Evolutionary conservation across 2,797 vertebrate genomes (phyloP).

Genomic region (Anas bahamensis): DNA sequence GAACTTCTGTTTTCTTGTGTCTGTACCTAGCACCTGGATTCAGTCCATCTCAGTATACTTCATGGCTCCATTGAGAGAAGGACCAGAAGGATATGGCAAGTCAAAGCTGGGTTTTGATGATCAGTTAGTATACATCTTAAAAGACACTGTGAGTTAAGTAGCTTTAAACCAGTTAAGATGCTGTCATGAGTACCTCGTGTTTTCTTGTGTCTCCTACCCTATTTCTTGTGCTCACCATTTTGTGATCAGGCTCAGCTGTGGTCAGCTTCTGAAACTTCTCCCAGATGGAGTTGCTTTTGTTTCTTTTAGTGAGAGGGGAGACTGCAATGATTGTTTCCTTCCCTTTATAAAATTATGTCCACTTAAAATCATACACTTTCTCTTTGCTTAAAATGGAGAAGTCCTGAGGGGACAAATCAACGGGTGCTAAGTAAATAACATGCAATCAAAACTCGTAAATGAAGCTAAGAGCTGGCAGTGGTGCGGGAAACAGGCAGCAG

Average conservation of each 20-base stretch:
- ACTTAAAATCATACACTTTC: slow-evolving; percentile 39
- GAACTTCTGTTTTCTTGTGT: slow-evolving; percentile 45
- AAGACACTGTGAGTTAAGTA: not conserved
- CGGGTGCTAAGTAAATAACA: slow-evolving; percentile 54
- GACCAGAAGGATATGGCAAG: not conserved
- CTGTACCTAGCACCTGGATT: slow-evolving; percentile 44
- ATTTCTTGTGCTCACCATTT: not conserved
- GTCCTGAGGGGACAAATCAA: slow-evolving; percentile 51
- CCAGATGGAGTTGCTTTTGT: not conserved
- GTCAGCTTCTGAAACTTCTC: not conserved
- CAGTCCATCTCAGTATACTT: not conserved
- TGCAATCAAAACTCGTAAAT: slow-evolving; percentile 52
- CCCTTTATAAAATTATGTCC: slow-evolving; percentile 6
- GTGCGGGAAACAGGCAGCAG: not conserved
- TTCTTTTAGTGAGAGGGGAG: not conserved
- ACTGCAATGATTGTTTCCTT: slow-evolving; percentile 20
- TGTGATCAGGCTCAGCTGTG: not conserved
- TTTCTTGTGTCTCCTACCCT: not conserved
- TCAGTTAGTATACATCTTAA: not conserved
- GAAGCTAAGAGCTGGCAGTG: slow-evolving; percentile 30
- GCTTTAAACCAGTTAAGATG: not conserved
- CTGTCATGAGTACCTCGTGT: not conserved
- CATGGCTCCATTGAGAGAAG: not conserved
- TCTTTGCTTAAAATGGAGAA: slow-evolving; percentile 36
- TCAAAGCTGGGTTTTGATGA: not conserved